phyloP scores from a whole-genome alignment of 1,140 invertebrate species.

The Steinernema feltiae region DNA sequence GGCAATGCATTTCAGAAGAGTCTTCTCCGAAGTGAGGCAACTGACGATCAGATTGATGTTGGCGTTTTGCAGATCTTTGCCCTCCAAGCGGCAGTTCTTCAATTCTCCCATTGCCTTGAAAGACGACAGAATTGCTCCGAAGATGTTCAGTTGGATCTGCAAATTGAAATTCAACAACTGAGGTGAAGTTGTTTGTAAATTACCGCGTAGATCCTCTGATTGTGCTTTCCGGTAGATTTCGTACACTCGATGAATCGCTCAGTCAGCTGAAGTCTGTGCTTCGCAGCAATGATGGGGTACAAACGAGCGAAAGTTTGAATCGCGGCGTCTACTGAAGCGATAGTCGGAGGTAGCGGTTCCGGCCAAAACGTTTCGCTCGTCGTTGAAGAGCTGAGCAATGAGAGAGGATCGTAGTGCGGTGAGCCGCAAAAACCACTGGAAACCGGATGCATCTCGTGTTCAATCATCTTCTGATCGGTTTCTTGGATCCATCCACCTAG shows the following conservation, averaged over 20 bases:
- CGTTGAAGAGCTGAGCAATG: constrained; percentile 33
- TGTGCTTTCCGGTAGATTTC: constrained; percentile 62
- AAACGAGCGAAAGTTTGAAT: constrained; percentile 85
- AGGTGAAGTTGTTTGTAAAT: too few relatives aligned
- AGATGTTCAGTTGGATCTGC: constrained; percentile 83
- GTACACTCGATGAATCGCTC: constrained; percentile 93
- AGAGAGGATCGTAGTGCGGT: constrained; percentile 36
- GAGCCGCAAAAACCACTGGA: constrained; percentile 25
- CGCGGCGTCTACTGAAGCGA: constrained; percentile 89
- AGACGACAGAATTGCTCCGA: constrained; percentile 81
- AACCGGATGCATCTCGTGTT: constrained; percentile 75
- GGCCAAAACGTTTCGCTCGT: constrained; percentile 59
- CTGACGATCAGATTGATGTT: constrained; percentile 57
- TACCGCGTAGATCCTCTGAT: constrained; percentile 35
- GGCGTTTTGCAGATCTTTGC: constrained; percentile 47
- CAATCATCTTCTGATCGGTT: constrained; percentile 89
- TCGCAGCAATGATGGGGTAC: constrained; percentile 85
- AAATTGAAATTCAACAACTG: too few relatives aligned
- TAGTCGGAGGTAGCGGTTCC: constrained; percentile 85
- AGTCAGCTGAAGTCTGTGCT: constrained; percentile 89
- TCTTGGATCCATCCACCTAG: constrained; percentile 69
- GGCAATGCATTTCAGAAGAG: constrained; percentile 72
- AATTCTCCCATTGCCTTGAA: constrained; percentile 65
- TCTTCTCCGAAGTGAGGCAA: constrained; percentile 71
- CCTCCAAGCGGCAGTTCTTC: constrained; percentile 27